phyloP scores from a whole-genome alignment of 2,113 vertebrate species.

The Smithornis capensis region DNA sequence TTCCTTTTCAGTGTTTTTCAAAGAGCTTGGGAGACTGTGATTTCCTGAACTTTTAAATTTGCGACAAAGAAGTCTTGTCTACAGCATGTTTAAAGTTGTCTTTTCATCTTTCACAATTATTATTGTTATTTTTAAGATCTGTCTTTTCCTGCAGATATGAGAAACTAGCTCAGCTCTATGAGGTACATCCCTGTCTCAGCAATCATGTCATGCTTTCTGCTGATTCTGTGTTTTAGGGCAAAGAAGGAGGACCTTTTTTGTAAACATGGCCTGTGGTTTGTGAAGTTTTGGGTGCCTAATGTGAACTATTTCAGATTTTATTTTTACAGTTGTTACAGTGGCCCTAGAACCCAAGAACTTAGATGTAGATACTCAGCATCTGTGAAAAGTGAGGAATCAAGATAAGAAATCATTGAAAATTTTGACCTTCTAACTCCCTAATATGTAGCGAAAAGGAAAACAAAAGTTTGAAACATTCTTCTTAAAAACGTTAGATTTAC shows the following conservation, averaged over 20 bases:
- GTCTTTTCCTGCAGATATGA: background rate
- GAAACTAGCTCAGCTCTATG: background rate
- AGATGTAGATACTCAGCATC: background rate
- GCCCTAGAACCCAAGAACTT: background rate
- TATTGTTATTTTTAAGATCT: background rate
- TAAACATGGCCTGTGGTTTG: background rate
- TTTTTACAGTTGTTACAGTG: background rate
- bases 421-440: background rate
- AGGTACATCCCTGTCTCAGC: background rate
- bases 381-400: background rate
- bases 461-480: background rate
- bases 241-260: background rate
- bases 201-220: rapidly evolving
- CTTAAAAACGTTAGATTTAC: background rate
- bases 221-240: background rate
- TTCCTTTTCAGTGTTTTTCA: slow-evolving; percentile 15
- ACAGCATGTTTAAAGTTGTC: background rate
- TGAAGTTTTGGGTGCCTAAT: background rate
- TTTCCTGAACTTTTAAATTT: slow-evolving; percentile 1
- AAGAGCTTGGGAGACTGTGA: background rate
- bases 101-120: slow-evolving; percentile 31
- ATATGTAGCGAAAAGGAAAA: background rate
- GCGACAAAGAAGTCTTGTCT: background rate
- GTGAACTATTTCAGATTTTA: background rate
- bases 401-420: background rate